Percentiles rank a stretch among this genome's conserved stretches.
These are phyloP conservation scores for Telenomus remus DNA, from an alignment of 1,140 invertebrate species.

Conservation along the genomic window DNA sequence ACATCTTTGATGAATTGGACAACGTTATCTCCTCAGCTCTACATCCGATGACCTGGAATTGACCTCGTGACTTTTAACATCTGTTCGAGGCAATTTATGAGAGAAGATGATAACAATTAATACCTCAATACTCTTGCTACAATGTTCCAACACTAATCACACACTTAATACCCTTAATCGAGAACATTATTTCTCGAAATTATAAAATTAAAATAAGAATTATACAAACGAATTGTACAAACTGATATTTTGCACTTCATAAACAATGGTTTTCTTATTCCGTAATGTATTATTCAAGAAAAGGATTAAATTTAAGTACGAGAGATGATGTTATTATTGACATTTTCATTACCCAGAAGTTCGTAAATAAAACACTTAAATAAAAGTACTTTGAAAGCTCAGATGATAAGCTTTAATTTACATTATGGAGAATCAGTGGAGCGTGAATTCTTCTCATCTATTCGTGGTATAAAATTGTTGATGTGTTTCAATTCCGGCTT, in stretches of 20 bases:
- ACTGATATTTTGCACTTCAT: no score
- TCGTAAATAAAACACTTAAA: no score
- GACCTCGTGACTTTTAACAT: slow-evolving; percentile 50
- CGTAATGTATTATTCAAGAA: no score
- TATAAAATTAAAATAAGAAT: slow-evolving; percentile 35
- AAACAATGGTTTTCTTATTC: no score
- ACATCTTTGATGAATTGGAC: slow-evolving; percentile 23
- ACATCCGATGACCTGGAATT: slow-evolving; percentile 50
- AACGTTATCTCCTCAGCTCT: slow-evolving; percentile 33
- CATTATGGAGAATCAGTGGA: slow-evolving; percentile 36
- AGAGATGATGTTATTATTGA: no score
- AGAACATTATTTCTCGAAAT: slow-evolving; percentile 17
- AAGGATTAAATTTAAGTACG: no score
- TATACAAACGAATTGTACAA: no score
- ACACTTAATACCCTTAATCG: slow-evolving; percentile 36
- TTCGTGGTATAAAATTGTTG: slow-evolving; percentile 20
- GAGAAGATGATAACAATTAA: slow-evolving; percentile 29
- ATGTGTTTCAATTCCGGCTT: slow-evolving; percentile 24
- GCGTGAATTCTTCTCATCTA: slow-evolving; percentile 33
- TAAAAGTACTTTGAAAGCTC: no score
- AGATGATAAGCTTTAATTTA: slow-evolving; percentile 19
- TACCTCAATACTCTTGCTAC: slow-evolving; percentile 51
- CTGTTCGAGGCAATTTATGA: slow-evolving; percentile 28
- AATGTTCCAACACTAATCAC: slow-evolving; percentile 29
- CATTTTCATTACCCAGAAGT: no score